These are phyloP conservation scores for Apotomis turbidana DNA, from an alignment of 2,888 invertebrate species.

Conservation along the genomic window DNA sequence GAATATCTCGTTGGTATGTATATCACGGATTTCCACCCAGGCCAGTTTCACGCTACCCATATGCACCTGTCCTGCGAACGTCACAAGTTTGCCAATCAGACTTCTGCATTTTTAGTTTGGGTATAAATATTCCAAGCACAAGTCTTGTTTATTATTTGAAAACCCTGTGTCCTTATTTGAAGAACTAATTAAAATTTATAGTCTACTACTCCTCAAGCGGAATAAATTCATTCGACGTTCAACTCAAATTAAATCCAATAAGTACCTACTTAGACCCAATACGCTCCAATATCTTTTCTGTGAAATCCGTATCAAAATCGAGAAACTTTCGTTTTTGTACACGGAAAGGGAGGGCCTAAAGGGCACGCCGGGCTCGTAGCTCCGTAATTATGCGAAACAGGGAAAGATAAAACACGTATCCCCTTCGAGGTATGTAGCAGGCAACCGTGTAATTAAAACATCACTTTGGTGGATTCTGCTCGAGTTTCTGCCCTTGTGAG, in stretches of 20 bases:
- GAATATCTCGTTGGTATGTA: too few relatives aligned
- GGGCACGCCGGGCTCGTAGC: conserved; percentile 51
- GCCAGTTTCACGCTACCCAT: too few relatives aligned
- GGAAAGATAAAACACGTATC: conserved; percentile 67
- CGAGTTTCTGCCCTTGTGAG: conserved; percentile 46
- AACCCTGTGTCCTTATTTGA: too few relatives aligned
- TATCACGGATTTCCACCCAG: too few relatives aligned
- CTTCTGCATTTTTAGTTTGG: too few relatives aligned
- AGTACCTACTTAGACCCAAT: neutral
- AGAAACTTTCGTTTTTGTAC: conserved; percentile 63
- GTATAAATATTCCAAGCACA: too few relatives aligned
- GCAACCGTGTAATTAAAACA: conserved; percentile 70
- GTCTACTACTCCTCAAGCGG: neutral
- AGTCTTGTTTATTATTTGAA: too few relatives aligned
- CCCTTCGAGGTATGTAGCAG: conserved; percentile 59
- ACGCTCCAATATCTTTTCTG: conserved; percentile 56
- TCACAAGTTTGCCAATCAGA: too few relatives aligned
- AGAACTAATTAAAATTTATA: too few relatives aligned
- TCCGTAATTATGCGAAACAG: conserved; percentile 72
- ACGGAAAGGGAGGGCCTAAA: conserved; percentile 58
- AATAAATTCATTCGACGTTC: neutral
- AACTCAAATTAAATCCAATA: conserved; percentile 13
- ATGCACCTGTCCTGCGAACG: too few relatives aligned
- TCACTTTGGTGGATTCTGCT: conserved; percentile 56
- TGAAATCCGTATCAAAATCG: conserved; percentile 55